Evolutionary conservation across 2,888 invertebrate genomes (phyloP).

Genomic region (Ptychoptera contaminata): DNA sequence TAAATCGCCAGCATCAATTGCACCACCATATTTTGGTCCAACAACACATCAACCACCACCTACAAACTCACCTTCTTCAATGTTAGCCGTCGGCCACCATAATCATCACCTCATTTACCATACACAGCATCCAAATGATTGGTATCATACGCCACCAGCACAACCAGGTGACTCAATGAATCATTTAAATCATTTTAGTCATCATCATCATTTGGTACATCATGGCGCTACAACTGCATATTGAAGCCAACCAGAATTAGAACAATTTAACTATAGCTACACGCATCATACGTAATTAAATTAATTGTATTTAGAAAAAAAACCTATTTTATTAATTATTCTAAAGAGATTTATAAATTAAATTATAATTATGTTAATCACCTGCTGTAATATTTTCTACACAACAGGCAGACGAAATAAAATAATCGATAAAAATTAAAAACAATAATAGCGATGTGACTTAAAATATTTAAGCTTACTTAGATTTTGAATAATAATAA

Average conservation of each 20-base stretch:
- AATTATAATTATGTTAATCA: too few species aligned
- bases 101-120: conserved; percentile 29
- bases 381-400: too few species aligned
- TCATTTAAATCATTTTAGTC: conserved; percentile 36
- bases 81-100: conserved; percentile 25
- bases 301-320: too few species aligned
- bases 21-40: conserved; percentile 14
- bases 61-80: conserved; percentile 23
- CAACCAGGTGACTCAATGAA: conserved; percentile 29
- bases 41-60: conserved; percentile 28
- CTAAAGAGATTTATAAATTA: too few species aligned
- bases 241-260: conserved; percentile 36
- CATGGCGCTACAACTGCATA: conserved; percentile 61
- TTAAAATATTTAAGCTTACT: too few species aligned
- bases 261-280: conserved; percentile 8
- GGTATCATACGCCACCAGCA: conserved; percentile 27
- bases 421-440: too few species aligned
- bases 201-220: conserved; percentile 48
- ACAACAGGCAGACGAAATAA: too few species aligned
- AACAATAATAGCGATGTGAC: too few species aligned
- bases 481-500: too few species aligned
- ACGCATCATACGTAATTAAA: too few species aligned
- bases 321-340: too few species aligned
- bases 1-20: conserved; percentile 2
- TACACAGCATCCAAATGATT: conserved; percentile 26